Evolutionary conservation across 2,888 invertebrate genomes (phyloP).

Genomic region (Eupithecia tripunctaria): DNA sequence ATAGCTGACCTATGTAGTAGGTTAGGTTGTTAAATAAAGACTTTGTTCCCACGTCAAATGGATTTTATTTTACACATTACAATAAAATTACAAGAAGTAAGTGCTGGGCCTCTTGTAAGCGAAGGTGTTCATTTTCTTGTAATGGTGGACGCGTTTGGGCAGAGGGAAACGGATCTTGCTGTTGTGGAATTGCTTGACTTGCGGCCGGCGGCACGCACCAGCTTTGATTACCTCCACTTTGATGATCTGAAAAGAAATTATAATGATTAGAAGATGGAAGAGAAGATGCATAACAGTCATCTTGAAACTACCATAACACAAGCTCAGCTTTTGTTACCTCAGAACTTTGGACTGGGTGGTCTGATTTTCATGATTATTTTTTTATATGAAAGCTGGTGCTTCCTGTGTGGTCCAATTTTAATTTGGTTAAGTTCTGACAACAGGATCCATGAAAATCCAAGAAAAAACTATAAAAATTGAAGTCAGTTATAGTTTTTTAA

Average conservation of each 20-base stretch:
- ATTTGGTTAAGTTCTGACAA: too few species aligned
- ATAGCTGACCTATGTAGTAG: background rate
- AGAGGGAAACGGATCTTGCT: slow-evolving; percentile 98
- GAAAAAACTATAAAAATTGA: too few species aligned
- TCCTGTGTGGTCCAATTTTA: too few species aligned
- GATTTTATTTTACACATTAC: slow-evolving; percentile 67
- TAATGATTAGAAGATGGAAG: too few species aligned
- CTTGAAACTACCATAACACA: too few species aligned
- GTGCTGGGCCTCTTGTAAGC: slow-evolving; percentile 93
- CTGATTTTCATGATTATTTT: too few species aligned
- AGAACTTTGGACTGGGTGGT: too few species aligned
- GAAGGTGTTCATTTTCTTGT: slow-evolving; percentile 92
- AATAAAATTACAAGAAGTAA: slow-evolving; percentile 86
- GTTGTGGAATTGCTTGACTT: slow-evolving; percentile 99
- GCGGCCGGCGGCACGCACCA: slow-evolving; percentile 94
- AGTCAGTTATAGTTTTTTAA: too few species aligned
- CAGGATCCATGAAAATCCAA: too few species aligned
- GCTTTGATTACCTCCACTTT: slow-evolving; percentile 97
- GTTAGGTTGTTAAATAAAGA: slow-evolving; percentile 32
- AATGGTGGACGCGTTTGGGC: slow-evolving; percentile 94
- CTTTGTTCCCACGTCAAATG: slow-evolving; percentile 57
- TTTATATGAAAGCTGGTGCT: too few species aligned
- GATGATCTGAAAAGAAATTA: slow-evolving; percentile 89
- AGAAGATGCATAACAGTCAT: too few species aligned
- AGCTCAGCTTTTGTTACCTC: too few species aligned